Percentiles rank a stretch among this genome's conserved stretches.
phyloP scores from a whole-genome alignment of 2,113 vertebrate genomes.

The Pelusios castaneus region DNA sequence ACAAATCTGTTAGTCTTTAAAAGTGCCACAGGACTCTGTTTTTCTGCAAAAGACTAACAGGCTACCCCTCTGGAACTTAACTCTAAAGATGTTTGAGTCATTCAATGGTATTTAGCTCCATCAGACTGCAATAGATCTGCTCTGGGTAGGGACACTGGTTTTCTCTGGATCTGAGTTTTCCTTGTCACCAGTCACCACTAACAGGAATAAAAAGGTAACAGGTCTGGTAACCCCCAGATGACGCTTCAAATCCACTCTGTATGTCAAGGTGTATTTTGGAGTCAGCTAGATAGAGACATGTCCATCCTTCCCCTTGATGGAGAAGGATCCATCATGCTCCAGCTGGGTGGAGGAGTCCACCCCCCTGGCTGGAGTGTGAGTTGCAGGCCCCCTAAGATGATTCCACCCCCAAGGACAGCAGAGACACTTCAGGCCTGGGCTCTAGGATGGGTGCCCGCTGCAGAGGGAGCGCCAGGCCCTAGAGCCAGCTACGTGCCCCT shows the following conservation, averaged over 20 bases:
- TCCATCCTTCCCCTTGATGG: not conserved
- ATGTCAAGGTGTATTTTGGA: not conserved
- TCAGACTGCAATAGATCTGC: not conserved
- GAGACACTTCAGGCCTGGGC: too few species aligned
- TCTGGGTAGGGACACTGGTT: not conserved
- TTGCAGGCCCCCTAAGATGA: too few species aligned
- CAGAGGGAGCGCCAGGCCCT: not conserved
- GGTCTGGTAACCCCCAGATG: not conserved
- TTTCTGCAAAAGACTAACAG: too few species aligned
- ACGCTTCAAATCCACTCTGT: not conserved
- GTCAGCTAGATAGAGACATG: not conserved
- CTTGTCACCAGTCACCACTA: not conserved
- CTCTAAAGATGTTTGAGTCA: not conserved
- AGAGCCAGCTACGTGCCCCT: too few species aligned
- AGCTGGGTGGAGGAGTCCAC: not conserved
- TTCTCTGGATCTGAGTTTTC: not conserved
- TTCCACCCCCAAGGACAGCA: not conserved
- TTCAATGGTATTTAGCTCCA: not conserved
- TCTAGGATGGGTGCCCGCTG: rapidly evolving
- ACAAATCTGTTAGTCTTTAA: too few species aligned
- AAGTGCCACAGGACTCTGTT: too few species aligned
- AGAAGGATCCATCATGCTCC: not conserved
- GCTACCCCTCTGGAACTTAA: too few species aligned
- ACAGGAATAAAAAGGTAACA: not conserved
- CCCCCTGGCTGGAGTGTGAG: not conserved